Percentiles rank a stretch among this genome's conserved stretches.
These are phyloP conservation scores for Iphiclides podalirius DNA, from an alignment of 2,888 invertebrate species.

Conservation along the genomic window DNA sequence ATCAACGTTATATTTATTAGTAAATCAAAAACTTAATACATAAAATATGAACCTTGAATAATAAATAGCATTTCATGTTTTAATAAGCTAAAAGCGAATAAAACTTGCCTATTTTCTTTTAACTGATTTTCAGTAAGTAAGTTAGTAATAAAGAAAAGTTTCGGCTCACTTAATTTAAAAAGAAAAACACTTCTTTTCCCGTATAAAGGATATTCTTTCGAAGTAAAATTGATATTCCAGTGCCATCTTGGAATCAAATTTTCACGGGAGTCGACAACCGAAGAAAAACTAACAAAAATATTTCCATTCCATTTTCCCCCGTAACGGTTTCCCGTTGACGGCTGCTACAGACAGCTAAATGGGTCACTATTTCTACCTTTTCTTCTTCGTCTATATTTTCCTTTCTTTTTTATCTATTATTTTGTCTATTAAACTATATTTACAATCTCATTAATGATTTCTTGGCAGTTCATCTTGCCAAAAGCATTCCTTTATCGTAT, in stretches of 20 bases:
- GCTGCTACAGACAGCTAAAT: not conserved
- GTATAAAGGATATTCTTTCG: conserved; percentile 39
- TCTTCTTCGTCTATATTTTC: not conserved
- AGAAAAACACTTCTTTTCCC: conserved; percentile 40
- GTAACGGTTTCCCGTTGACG: not conserved
- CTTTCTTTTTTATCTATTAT: not conserved
- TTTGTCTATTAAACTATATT: too few relatives aligned
- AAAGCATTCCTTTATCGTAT: too few relatives aligned
- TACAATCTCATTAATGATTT: too few relatives aligned
- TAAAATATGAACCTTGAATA: too few relatives aligned
- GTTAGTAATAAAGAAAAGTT: too few relatives aligned
- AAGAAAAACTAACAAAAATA: conserved; percentile 45
- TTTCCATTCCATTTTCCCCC: not conserved
- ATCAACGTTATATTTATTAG: too few relatives aligned
- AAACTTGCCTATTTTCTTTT: too few relatives aligned
- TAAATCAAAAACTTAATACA: too few relatives aligned
- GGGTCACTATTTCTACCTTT: not conserved
- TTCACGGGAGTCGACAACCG: conserved; percentile 41
- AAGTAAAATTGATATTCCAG: conserved; percentile 60
- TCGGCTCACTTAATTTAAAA: not conserved
- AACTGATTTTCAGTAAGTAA: too few relatives aligned
- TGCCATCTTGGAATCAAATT: conserved; percentile 61
- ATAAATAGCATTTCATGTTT: too few relatives aligned
- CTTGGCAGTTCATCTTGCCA: too few relatives aligned
- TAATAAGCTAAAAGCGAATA: too few relatives aligned